Conservation (phyloP, 1,140 invertebrate genomes). For the Pseudomyrmex gracilis region DNA sequence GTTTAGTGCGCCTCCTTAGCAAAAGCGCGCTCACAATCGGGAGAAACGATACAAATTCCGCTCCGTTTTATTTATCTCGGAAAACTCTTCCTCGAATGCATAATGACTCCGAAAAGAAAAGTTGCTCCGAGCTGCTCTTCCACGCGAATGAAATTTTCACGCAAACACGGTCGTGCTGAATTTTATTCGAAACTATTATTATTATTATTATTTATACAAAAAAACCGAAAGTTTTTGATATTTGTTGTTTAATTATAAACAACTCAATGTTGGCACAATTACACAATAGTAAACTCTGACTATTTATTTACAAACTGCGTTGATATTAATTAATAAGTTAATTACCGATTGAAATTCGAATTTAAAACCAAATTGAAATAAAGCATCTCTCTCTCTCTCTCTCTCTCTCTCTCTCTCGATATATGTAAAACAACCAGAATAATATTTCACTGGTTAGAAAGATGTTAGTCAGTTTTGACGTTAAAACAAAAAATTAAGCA, state of each 20-base stretch:
- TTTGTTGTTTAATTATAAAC: too few relatives aligned
- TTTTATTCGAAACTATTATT: not conserved
- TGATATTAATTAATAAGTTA: too few relatives aligned
- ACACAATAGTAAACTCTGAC: too few relatives aligned
- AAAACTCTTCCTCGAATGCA: constrained; percentile 27
- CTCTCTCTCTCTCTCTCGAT: too few relatives aligned
- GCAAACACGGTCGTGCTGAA: not conserved
- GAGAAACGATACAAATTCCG: constrained; percentile 31
- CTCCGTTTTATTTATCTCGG: constrained; percentile 25
- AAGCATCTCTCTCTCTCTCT: not conserved
- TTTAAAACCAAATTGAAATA: not conserved
- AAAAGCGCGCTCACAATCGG: not conserved
- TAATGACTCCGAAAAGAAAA: constrained; percentile 27
- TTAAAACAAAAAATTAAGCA: not conserved
- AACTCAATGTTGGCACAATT: too few relatives aligned
- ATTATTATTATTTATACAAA: not conserved
- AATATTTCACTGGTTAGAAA: not conserved
- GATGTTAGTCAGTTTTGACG: constrained; percentile 1
- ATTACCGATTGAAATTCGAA: not conserved
- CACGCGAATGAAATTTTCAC: constrained; percentile 1
- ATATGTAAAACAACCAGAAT: too few relatives aligned
- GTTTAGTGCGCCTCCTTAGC: constrained; percentile 23
- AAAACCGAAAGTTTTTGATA: not conserved
- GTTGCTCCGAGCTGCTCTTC: constrained; percentile 14
- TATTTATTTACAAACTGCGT: too few relatives aligned